A percentile compares a stretch with the other conserved stretches of the same genome.
Evolutionary conservation across 1,140 invertebrate species (phyloP).

Genomic region (Lanistes nyassanus): DNA sequence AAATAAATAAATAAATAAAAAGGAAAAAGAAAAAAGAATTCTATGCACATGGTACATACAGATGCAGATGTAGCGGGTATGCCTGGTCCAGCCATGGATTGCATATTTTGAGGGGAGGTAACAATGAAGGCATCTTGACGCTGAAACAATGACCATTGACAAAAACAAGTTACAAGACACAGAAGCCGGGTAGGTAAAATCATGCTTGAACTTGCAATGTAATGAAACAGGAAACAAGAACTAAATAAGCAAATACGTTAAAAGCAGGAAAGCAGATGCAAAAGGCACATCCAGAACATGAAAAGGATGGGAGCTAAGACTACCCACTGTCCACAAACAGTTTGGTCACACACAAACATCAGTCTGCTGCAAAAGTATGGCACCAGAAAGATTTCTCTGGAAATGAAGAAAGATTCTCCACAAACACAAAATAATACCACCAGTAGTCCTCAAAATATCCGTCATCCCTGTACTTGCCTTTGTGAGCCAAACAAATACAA

Average conservation of each 20-base stretch:
- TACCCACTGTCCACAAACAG: background rate
- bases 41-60: too few relatives aligned
- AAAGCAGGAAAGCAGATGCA: background rate
- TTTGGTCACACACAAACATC: background rate
- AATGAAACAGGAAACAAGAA: background rate
- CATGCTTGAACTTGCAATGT: background rate
- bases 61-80: conserved; percentile 33
- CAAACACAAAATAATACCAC: too few relatives aligned
- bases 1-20: too few relatives aligned
- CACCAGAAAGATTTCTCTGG: background rate
- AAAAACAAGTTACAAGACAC: conserved; percentile 26
- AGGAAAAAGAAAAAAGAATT: too few relatives aligned
- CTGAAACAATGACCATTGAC: conserved; percentile 31
- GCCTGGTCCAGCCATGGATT: conserved; percentile 35
- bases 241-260: background rate
- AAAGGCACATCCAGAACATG: background rate
- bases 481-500: too few relatives aligned
- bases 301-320: background rate
- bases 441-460: too few relatives aligned
- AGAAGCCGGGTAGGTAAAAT: background rate
- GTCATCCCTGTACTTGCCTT: too few relatives aligned
- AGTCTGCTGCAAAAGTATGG: background rate
- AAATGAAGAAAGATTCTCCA: background rate
- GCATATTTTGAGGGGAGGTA: conserved; percentile 50
- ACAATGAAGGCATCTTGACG: conserved; percentile 62